Conservation (phyloP, 2,113 vertebrate genomes). For the Setophaga petechia region DNA sequence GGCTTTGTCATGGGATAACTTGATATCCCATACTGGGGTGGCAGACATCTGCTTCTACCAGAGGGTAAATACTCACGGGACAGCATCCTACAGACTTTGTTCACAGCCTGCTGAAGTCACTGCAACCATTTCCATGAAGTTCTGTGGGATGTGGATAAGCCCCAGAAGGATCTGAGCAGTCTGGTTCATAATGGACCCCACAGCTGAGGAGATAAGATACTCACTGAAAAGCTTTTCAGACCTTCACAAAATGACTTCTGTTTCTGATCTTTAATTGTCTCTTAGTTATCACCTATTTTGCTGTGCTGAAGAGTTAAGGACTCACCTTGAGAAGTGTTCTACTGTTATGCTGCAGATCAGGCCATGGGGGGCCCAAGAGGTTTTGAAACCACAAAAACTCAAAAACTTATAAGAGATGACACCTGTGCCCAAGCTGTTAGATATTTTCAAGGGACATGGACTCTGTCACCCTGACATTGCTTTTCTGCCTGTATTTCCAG, state of each 20-base stretch:
- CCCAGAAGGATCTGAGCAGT: neutral
- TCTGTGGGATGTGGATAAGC: neutral
- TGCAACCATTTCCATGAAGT: neutral
- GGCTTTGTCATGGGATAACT: neutral
- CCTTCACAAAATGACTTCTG: neutral
- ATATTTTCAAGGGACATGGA: neutral
- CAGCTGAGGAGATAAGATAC: neutral
- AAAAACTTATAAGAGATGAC: neutral
- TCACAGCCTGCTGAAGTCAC: neutral
- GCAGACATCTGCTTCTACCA: conserved; percentile 1
- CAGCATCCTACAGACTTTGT: neutral
- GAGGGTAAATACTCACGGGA: neutral
- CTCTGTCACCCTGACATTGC: neutral
- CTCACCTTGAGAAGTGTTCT: neutral
- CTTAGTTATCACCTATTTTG: neutral
- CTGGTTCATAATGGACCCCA: neutral
- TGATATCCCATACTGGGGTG: neutral
- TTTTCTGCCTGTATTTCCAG: neutral
- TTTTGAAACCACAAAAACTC: neutral
- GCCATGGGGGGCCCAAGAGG: neutral
- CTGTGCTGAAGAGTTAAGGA: neutral
- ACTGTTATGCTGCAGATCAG: neutral
- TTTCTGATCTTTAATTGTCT: neutral
- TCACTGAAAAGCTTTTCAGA: neutral
- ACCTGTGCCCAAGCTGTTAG: neutral